Evolutionary conservation across 2,888 invertebrate species (phyloP).

Genomic region (Oligia strigilis): DNA sequence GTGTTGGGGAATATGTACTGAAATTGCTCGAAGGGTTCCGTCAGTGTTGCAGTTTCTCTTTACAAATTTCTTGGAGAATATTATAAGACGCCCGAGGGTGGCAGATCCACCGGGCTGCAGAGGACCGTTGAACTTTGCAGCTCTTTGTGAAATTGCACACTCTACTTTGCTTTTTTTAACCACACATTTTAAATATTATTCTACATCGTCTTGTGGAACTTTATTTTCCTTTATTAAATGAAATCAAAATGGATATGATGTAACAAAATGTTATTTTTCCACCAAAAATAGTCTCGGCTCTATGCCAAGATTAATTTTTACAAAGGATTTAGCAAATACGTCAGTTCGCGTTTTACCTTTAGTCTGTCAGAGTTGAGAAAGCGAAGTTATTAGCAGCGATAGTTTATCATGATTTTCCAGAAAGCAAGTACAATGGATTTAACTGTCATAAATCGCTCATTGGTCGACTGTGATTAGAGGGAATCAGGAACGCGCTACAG

Average conservation of each 20-base stretch:
- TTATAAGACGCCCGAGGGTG: slow-evolving; percentile 64
- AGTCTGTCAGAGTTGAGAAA: slow-evolving; percentile 28
- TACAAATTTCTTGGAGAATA: slow-evolving; percentile 64
- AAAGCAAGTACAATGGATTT: slow-evolving; percentile 51
- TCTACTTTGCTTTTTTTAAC: slow-evolving; percentile 50
- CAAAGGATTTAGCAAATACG: slow-evolving; percentile 48
- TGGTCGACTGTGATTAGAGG: slow-evolving; percentile 45
- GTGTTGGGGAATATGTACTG: slow-evolving; percentile 55
- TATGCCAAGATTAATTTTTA: slow-evolving; percentile 50
- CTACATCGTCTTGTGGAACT: slow-evolving; percentile 27
- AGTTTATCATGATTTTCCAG: slow-evolving; percentile 63
- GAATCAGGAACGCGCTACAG: slow-evolving; percentile 33
- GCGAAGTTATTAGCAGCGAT: slow-evolving; percentile 47
- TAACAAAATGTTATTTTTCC: slow-evolving; percentile 28
- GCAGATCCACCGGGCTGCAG: slow-evolving; percentile 43
- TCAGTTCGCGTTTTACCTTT: slow-evolving; percentile 32
- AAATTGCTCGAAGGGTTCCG: slow-evolving; percentile 60
- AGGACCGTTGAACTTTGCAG: slow-evolving; percentile 67
- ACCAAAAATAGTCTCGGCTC: slow-evolving; percentile 31
- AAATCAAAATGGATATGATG: slow-evolving; percentile 26
- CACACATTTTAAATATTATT: slow-evolving; percentile 45
- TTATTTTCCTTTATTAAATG: slow-evolving; percentile 28
- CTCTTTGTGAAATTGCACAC: slow-evolving; percentile 68
- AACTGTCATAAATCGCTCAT: slow-evolving; percentile 60
- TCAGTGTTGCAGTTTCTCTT: slow-evolving; percentile 56